Base-by-base conservation (phyloP, 2,113 vertebrate genomes). In the Oreocharis arfaki region DNA sequence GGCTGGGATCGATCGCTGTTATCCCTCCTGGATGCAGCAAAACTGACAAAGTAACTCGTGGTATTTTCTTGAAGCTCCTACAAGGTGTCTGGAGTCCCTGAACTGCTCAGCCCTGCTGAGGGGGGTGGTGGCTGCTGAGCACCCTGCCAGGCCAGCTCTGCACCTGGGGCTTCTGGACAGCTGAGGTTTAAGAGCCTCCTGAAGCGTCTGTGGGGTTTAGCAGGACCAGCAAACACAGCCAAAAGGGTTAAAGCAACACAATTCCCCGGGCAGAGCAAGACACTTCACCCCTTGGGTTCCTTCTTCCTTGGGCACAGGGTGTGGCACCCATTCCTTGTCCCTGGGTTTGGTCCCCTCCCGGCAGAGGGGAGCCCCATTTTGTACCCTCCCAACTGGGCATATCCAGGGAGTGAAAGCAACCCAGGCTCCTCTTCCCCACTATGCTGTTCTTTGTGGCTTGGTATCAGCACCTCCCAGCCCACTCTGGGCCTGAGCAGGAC, bases 401-500 rank as follows among this genome's bases (percentile, higher is more conserved):
- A 20, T 30, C 32, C 7, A 3, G n/a, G 53, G 42, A 39, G 33
- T 32, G 39, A 76, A 82, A 68, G 49, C 52, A 74, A 2, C 12
- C 28, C 57, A 50, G 41, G 50, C 53, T 79, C 14, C 35, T 71
- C 65, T 63, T 82, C 35, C 52, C 32, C 16, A 7, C 32, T 9
- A 11, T 4, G 10, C 0, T 60, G 71, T 10, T 84, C 28, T 30
- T 47, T 27, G 24, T 42, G 41, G 27, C 55, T 69, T 32, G 39
- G 16, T 67, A 35, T 32, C 41, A 27, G 42, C 77, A 22, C 33
- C 30, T 81, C 60, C 64, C 50, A 53, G 68, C 26, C 71, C 9
- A 1, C 0, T 0, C 0, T 41, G 46, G 35, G 27, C 27, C 53
- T 2, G 0, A 33, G 57, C 32, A 49, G 41, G 10, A 6, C 90